These are phyloP conservation scores for Dolomedes plantarius DNA, from an alignment of 2,888 invertebrate species.

Conservation along the genomic window DNA sequence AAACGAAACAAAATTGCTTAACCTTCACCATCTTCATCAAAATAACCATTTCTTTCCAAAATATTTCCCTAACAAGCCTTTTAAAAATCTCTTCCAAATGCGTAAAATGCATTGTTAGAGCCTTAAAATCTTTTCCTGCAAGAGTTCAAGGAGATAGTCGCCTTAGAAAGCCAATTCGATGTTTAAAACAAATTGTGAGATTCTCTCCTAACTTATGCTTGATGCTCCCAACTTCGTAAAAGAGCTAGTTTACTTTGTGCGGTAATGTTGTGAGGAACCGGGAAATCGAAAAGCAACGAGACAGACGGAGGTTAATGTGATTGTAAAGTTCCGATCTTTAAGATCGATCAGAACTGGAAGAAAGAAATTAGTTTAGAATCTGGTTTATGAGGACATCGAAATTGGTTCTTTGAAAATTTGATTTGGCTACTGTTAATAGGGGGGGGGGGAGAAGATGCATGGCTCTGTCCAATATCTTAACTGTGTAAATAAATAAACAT, in stretches of 20 bases:
- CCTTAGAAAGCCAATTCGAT: background rate
- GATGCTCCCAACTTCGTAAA: background rate
- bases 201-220: background rate
- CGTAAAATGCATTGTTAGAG: too few species aligned
- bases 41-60: too few species aligned
- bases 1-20: too few species aligned
- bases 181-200: background rate
- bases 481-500: too few species aligned
- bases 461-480: too few species aligned
- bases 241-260: slow-evolving; percentile 5
- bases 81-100: too few species aligned
- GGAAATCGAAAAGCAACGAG: background rate
- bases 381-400: background rate
- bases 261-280: background rate
- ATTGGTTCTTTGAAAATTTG: background rate
- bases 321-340: background rate
- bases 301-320: background rate
- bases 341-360: background rate
- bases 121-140: too few species aligned
- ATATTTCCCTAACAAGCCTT: too few species aligned
- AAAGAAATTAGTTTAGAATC: slow-evolving; percentile 9
- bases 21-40: too few species aligned
- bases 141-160: background rate
- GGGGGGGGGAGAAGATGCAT: background rate
- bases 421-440: background rate